Conservation (phyloP, 2,797 vertebrate species). For the Nasua narica region DNA sequence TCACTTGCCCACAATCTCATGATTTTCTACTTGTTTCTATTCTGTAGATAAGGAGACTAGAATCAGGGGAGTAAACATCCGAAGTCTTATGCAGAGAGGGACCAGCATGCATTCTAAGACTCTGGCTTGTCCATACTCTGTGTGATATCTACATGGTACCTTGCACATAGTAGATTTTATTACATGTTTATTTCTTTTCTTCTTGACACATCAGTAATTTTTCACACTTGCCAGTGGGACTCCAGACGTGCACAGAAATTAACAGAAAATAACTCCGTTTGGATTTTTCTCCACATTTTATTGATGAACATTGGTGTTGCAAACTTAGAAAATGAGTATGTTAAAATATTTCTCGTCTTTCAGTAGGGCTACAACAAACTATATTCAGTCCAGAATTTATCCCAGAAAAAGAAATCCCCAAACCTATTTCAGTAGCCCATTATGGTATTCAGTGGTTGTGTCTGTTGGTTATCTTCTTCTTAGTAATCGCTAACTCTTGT, state of each 20-base stretch:
- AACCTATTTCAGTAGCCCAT: not conserved
- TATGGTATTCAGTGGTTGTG: not conserved
- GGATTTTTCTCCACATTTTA: not conserved
- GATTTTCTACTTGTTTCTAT: not conserved
- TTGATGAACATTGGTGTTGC: not conserved
- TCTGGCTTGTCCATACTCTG: not conserved
- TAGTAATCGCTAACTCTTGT: not conserved
- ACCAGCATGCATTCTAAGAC: not conserved
- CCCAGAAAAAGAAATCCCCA: not conserved
- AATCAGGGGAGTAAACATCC: not conserved
- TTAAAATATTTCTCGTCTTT: not conserved
- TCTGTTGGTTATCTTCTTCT: not conserved
- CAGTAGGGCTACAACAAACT: not conserved
- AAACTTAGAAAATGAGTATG: not conserved
- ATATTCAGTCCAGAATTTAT: not conserved
- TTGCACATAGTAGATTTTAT: not conserved
- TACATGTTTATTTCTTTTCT: not conserved
- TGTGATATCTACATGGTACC: not conserved
- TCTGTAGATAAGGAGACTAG: not conserved
- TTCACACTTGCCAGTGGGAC: not conserved
- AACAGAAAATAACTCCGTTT: not conserved
- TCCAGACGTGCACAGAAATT: not conserved
- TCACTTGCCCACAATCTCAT: not conserved
- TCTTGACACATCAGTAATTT: not conserved
- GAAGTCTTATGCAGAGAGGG: not conserved